Conservation (phyloP, 2,797 vertebrate species). For the Parambassis ranga region DNA sequence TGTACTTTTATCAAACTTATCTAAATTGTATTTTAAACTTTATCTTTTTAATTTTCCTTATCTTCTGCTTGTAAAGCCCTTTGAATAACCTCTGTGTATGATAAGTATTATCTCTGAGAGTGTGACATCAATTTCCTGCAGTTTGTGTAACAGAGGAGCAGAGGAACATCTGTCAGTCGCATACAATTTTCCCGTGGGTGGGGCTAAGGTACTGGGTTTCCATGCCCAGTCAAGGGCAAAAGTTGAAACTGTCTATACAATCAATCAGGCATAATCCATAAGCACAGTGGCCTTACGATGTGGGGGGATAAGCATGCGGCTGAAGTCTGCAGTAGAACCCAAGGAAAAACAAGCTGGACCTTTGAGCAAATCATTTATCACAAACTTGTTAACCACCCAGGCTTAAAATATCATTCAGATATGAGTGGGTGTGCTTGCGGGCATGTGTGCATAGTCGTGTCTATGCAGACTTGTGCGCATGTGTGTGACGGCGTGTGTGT, state of each 20-base stretch:
- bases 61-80: too few species aligned
- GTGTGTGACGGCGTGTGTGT: conserved; percentile 35
- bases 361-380: conserved; percentile 45
- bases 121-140: conserved; percentile 4
- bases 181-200: conserved; percentile 18
- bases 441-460: not conserved
- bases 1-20: too few species aligned
- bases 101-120: not conserved
- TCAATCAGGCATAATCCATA: conserved; percentile 62
- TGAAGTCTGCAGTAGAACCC: conserved; percentile 20
- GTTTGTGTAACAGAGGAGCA: conserved; percentile 21
- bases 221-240: conserved; percentile 39
- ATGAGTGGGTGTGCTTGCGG: conserved; percentile 11
- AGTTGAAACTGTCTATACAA: conserved; percentile 49
- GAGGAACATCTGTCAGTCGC: conserved; percentile 30
- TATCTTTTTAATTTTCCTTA: too few species aligned
- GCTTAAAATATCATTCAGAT: conserved; percentile 42
- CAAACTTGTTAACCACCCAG: conserved; percentile 41
- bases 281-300: conserved; percentile 61
- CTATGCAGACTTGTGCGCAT: conserved; percentile 32
- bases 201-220: conserved; percentile 9
- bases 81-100: too few species aligned
- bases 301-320: conserved; percentile 40
- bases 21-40: too few species aligned
- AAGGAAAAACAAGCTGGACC: conserved; percentile 23